Conservation (phyloP, 2,113 vertebrate genomes). For the Pelusios castaneus region DNA sequence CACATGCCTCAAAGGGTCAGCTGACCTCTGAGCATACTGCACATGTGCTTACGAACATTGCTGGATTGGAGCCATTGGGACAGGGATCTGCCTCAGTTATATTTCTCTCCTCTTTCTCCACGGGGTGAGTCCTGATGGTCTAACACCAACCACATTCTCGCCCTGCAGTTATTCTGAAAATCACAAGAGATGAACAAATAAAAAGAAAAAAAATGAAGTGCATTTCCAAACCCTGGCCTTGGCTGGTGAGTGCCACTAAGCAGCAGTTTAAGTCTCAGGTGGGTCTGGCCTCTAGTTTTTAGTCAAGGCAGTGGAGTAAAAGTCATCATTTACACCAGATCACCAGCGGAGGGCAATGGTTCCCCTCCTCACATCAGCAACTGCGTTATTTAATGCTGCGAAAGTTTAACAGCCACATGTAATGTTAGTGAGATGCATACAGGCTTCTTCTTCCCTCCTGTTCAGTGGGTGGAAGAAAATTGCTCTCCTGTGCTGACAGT, state of each 20-base stretch:
- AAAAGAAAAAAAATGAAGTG: fast-evolving
- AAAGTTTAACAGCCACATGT: fast-evolving
- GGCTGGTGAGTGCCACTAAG: neutral
- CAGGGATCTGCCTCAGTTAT: fast-evolving
- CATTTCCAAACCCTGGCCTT: fast-evolving
- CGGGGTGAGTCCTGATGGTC: neutral
- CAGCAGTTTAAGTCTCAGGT: fast-evolving
- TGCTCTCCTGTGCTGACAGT: fast-evolving
- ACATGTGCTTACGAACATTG: fast-evolving
- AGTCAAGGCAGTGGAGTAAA: fast-evolving
- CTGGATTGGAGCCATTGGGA: neutral
- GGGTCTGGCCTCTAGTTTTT: fast-evolving
- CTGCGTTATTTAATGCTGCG: fast-evolving
- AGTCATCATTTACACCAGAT: fast-evolving
- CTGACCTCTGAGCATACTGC: fast-evolving
- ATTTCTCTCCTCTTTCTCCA: fast-evolving
- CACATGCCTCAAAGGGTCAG: fast-evolving
- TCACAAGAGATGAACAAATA: fast-evolving
- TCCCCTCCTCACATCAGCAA: fast-evolving
- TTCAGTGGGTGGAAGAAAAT: fast-evolving
- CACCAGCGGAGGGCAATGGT: slow-evolving; percentile 17
- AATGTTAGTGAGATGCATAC: fast-evolving
- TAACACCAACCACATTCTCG: fast-evolving
- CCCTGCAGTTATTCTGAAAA: fast-evolving
- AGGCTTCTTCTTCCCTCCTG: fast-evolving